Percentiles rank a stretch among this genome's conserved stretches.
These are phyloP conservation scores for Euplexia lucipara DNA, from an alignment of 2,888 invertebrate genomes.

Conservation along the genomic window DNA sequence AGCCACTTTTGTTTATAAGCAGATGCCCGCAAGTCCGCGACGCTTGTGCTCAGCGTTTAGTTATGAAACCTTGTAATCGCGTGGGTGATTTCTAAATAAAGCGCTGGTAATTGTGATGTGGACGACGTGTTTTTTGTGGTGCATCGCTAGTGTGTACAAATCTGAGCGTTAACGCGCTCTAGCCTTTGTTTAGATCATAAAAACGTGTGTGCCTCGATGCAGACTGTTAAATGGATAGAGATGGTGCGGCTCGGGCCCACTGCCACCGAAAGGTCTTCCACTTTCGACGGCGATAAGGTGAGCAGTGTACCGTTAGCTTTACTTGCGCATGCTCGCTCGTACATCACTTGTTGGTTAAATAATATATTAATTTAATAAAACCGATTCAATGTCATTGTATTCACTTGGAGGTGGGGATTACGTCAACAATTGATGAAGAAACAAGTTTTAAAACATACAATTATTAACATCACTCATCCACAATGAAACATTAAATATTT, in stretches of 20 bases:
- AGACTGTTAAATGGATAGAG: slow-evolving; percentile 88
- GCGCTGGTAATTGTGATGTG: slow-evolving; percentile 79
- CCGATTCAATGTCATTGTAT: slow-evolving; percentile 48
- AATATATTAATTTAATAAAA: slow-evolving; percentile 39
- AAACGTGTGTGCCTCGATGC: slow-evolving; percentile 77
- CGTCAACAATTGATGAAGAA: slow-evolving; percentile 48
- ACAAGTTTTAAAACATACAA: slow-evolving; percentile 35
- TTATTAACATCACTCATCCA: slow-evolving; percentile 26
- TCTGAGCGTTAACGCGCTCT: slow-evolving; percentile 52
- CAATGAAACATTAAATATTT: slow-evolving; percentile 22
- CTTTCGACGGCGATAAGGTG: slow-evolving; percentile 86
- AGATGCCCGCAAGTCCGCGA: slow-evolving; percentile 73
- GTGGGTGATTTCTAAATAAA: slow-evolving; percentile 85
- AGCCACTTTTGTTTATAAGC: slow-evolving; percentile 84
- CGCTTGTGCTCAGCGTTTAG: slow-evolving; percentile 78
- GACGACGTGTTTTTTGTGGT: slow-evolving; percentile 75
- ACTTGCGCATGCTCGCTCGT: slow-evolving; percentile 25
- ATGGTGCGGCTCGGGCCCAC: slow-evolving; percentile 86
- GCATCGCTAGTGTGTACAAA: slow-evolving; percentile 67
- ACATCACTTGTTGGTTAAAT: slow-evolving; percentile 29
- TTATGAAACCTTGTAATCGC: slow-evolving; percentile 84
- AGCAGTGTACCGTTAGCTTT: slow-evolving; percentile 73
- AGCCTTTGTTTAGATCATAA: slow-evolving; percentile 65
- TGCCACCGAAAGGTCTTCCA: slow-evolving; percentile 76
- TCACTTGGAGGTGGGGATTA: slow-evolving; percentile 38